Base-by-base conservation (phyloP, 1,140 invertebrate species). In the Harpegnathos saltator region DNA sequence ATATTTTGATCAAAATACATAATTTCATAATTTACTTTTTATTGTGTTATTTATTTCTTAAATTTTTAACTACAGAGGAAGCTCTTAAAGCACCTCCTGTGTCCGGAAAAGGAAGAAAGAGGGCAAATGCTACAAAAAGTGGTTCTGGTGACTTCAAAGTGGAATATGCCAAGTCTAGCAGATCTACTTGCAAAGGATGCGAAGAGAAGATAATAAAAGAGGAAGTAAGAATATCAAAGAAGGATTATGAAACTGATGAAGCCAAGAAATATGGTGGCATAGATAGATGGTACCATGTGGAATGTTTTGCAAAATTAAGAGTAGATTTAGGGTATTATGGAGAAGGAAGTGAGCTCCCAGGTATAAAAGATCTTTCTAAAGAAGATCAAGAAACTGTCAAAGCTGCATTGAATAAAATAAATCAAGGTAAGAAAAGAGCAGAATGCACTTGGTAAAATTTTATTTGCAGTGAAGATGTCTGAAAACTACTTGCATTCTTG, bases 131-230 rank as follows among this genome's bases (percentile, higher is more conserved):
- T n/a, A 65, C 75, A 33, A 85, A 71, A 12, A 82, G 74, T 9
- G 72, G 87, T 26, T 83, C 85, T 48, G 89, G 89, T 12, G 97
- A 99, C 92, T 99, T 97, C 91, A 94, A 90, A 50, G 95, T 98
- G 14, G 98, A 99, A 91, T 99, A 99, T 95, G 96, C 99, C 0
- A 99, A 99, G 93, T 98, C 98, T 7, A 96, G 95, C 74, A 95
- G 97, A 80, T 96, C 98, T 54, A 95, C 94, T 26, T 99, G 99
- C 90, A 95, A 96, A 87, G 97, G 96, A 0, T 99, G 99, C 94
- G 96, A 98, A 87, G 96, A 97, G 82, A 98, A 97, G 91, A 99
- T 99, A 90, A 94, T 96, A 26, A 99, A 98, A 95, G 96, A 95
- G 91, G 96, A 97, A 91, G 93, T 99, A 33, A 95, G 98, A 58